Conservation (phyloP, 2,113 vertebrate species). For the Apus apus region DNA sequence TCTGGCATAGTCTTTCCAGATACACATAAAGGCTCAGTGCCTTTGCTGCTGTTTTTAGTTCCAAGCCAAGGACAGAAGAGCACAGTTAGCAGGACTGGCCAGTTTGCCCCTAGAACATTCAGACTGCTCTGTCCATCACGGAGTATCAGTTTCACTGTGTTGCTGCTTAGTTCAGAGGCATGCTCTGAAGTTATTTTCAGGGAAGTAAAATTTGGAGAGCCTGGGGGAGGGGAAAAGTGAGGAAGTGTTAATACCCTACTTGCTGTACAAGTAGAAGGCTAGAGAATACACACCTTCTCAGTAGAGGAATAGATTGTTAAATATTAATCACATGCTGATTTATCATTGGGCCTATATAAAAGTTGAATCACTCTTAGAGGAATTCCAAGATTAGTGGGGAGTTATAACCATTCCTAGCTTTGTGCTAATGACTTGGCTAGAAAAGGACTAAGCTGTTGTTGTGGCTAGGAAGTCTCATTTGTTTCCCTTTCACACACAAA, state of each 20-base stretch:
- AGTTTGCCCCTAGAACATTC: not conserved
- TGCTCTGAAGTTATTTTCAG: not conserved
- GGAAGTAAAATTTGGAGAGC: not conserved
- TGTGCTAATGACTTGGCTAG: not conserved
- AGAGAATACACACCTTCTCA: not conserved
- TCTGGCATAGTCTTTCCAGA: not conserved
- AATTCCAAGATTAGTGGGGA: not conserved
- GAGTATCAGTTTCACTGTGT: not conserved
- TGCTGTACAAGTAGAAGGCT: not conserved
- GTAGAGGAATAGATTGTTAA: not conserved
- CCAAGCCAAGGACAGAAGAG: not conserved
- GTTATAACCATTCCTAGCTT: not conserved
- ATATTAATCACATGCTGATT: not conserved
- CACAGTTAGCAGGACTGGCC: not conserved
- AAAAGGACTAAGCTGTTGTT: not conserved
- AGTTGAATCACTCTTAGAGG: not conserved
- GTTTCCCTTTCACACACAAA: not conserved
- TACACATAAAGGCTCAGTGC: not conserved
- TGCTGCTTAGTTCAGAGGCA: not conserved
- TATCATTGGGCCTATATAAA: not conserved
- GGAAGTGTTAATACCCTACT: not conserved
- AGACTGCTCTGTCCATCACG: not conserved
- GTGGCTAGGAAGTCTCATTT: not conserved
- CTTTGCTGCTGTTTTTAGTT: constrained; percentile 15
- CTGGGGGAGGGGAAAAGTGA: not conserved